phyloP scores from a whole-genome alignment of 2,888 invertebrate genomes.

The Chirona hameri region DNA sequence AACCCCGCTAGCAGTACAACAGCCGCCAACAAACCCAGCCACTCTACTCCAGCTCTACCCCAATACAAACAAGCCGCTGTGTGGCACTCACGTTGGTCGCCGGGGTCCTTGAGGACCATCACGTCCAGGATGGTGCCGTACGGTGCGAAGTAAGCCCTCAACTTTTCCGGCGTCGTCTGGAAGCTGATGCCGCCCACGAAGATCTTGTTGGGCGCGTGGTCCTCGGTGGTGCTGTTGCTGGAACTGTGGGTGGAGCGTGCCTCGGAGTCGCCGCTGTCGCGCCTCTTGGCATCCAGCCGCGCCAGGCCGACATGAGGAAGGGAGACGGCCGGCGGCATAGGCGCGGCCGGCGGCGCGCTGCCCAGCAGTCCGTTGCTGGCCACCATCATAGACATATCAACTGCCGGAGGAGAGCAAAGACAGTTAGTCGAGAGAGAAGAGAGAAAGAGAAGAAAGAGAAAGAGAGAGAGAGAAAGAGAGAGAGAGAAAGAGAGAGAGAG shows the following conservation, averaged over 20 bases:
- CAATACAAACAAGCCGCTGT: neutral
- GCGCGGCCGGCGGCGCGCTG: neutral
- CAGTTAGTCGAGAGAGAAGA: neutral
- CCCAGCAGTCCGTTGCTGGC: slow-evolving; percentile 23
- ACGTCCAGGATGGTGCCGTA: slow-evolving; percentile 88
- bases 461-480: too few species aligned
- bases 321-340: neutral
- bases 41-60: neutral
- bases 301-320: neutral
- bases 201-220: slow-evolving; percentile 68
- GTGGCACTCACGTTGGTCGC: slow-evolving; percentile 72
- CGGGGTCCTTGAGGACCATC: slow-evolving; percentile 90
- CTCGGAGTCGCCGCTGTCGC: slow-evolving; percentile 30
- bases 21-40: neutral
- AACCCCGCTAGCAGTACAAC: neutral
- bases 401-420: neutral
- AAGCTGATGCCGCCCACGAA: slow-evolving; percentile 89
- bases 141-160: slow-evolving; percentile 88
- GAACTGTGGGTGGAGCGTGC: slow-evolving; percentile 26
- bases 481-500: too few species aligned
- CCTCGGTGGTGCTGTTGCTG: slow-evolving; percentile 4
- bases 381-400: slow-evolving; percentile 30
- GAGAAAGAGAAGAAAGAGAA: too few species aligned
- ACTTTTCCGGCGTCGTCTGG: slow-evolving; percentile 88
- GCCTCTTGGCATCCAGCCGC: neutral